Conservation (phyloP, 1,140 invertebrate species). For the Drosophila watanabei region DNA sequence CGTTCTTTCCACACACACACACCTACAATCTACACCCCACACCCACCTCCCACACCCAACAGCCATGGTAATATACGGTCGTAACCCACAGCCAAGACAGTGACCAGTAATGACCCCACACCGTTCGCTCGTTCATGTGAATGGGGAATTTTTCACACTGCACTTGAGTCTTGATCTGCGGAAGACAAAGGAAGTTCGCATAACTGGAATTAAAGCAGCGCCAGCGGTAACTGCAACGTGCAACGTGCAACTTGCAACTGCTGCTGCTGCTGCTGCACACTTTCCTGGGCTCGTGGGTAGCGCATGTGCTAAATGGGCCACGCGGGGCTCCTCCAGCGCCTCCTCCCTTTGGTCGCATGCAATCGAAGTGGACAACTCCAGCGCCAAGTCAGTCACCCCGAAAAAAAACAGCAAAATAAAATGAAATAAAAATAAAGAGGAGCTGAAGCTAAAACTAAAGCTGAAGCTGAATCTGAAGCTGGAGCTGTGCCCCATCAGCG, state of each 20-base stretch:
- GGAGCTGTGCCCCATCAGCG: conserved; percentile 42
- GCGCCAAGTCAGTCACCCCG: conserved; percentile 54
- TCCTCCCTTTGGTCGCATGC: conserved; percentile 54
- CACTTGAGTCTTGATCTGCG: conserved; percentile 47
- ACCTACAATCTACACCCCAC: not conserved
- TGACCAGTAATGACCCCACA: conserved; percentile 81
- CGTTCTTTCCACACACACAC: conserved; percentile 41
- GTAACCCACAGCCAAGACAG: conserved; percentile 35
- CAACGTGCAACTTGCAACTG: conserved; percentile 6
- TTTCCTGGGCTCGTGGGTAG: conserved; percentile 68
- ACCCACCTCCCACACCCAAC: not conserved
- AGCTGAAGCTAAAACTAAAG: not conserved
- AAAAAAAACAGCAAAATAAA: conserved; percentile 8
- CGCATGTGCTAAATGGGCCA: conserved; percentile 77
- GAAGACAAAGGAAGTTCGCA: conserved; percentile 81
- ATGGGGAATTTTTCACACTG: conserved; percentile 76
- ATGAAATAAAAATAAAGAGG: conserved; percentile 11
- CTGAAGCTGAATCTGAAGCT: not conserved
- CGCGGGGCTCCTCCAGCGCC: conserved; percentile 18
- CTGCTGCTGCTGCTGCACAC: conserved; percentile 19
- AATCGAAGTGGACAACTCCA: conserved; percentile 73
- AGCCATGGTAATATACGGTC: conserved; percentile 5
- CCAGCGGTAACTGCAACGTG: conserved; percentile 47
- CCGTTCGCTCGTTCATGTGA: conserved; percentile 63
- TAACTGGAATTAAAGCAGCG: conserved; percentile 81